Conservation (phyloP, 2,888 invertebrate genomes). For the Campoletis raptor region DNA sequence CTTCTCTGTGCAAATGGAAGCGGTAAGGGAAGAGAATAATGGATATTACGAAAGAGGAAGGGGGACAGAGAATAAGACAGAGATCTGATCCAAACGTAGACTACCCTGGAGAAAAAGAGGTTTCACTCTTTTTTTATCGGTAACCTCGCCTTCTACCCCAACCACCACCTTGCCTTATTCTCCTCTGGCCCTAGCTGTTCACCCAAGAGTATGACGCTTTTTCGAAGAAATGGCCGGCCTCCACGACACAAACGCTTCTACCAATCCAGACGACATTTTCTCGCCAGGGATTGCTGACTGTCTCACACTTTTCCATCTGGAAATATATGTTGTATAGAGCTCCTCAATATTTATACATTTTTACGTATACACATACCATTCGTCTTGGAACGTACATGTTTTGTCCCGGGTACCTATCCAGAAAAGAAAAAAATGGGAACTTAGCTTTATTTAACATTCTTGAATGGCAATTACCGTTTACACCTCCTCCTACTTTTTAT, state of each 20-base stretch:
- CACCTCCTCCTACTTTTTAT: background rate
- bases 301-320: constrained; percentile 53
- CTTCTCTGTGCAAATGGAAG: constrained; percentile 45
- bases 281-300: constrained; percentile 70
- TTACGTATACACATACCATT: background rate
- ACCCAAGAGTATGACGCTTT: constrained; percentile 82
- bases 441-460: background rate
- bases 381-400: background rate
- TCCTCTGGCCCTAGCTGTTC: constrained; percentile 79
- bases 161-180: constrained; percentile 39
- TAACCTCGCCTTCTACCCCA: constrained; percentile 75
- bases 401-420: background rate
- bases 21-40: constrained; percentile 63
- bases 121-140: constrained; percentile 80
- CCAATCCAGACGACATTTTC: constrained; percentile 78
- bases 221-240: constrained; percentile 84
- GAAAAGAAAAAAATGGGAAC: background rate
- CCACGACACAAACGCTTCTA: constrained; percentile 73
- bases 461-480: background rate
- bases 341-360: background rate
- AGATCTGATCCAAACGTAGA: constrained; percentile 25
- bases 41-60: constrained; percentile 71
- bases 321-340: background rate
- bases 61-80: constrained; percentile 72
- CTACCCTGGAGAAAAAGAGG: constrained; percentile 21